These are phyloP conservation scores for Agrochola lota DNA, from an alignment of 2,888 invertebrate species.

Conservation along the genomic window DNA sequence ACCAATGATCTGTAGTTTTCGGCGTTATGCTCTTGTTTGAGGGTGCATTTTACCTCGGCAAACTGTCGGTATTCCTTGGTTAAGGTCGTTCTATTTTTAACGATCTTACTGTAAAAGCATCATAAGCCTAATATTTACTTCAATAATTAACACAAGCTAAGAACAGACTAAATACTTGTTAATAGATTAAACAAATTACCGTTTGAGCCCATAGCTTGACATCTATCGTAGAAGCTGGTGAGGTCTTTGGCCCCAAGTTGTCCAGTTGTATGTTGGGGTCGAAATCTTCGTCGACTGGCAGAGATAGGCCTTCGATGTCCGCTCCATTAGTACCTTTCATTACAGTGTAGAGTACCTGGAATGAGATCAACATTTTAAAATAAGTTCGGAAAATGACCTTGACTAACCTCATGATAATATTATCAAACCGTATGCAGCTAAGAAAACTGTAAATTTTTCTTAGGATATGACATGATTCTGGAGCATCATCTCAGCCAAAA, in stretches of 20 bases:
- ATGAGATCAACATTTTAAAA: constrained; percentile 13
- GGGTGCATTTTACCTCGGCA: not conserved
- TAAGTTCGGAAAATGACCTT: not conserved
- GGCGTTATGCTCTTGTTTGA: not conserved
- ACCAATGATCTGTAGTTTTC: not conserved
- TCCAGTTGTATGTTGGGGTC: constrained; percentile 93
- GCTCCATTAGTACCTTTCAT: constrained; percentile 89
- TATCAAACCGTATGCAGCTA: not conserved
- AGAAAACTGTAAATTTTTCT: not conserved
- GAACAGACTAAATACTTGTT: not conserved
- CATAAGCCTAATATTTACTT: not conserved
- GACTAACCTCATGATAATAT: not conserved
- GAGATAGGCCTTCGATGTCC: constrained; percentile 89
- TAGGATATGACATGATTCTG: too few relatives aligned
- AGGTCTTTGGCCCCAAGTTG: constrained; percentile 91
- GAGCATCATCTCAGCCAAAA: not conserved
- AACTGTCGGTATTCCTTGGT: not conserved
- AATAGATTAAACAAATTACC: constrained; percentile 71
- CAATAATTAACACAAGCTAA: not conserved
- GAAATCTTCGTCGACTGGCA: constrained; percentile 92
- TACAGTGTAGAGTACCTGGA: constrained; percentile 91
- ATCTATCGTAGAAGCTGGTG: constrained; percentile 85
- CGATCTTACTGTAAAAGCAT: not conserved
- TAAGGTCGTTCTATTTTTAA: not conserved
- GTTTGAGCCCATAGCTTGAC: constrained; percentile 89